Evolutionary conservation across 2,113 vertebrate genomes (phyloP), one percentile per base, ranked within the genome.

Genomic region (Noctilio leporinus): DNA sequence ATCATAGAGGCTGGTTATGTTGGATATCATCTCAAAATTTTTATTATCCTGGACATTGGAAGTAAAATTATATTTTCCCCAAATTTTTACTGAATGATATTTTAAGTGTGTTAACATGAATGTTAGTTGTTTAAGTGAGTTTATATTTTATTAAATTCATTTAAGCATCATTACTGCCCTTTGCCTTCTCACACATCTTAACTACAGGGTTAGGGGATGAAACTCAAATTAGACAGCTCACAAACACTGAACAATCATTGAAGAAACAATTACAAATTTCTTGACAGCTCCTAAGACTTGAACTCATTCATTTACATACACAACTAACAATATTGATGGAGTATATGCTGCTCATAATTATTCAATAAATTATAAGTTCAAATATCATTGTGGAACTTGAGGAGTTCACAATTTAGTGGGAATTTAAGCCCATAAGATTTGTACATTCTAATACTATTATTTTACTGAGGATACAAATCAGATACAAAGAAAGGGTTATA

Each of bases 1-100:
- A 87, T 96, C 35, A 93, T 88, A 82, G 65, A 82, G 28, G 15
- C 77, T 94, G 76, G n/a, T 38, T 83, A 83, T n/a, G 73, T 40
- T 55, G 24, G 16, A 94, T 78, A 93, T 91, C 10, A 88, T 75
- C 7, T 28, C 15, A 12, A 45, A 59, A 7, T 16, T 49, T 86
- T 64, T 59, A 70, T 65, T 96, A 91, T 86, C 1, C 28, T 4
- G 92, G 43, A 89, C 40, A 89, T 64, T 93, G 7, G 33, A 89
- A 75, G 70, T 28, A 83, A 70, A 92, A 81, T 86, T 20, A n/a
- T 22, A 35, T 40, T 80, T 91, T 76, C 35, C 78, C 7, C 15
- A 26, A n/a, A 40, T 88, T 86, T 69, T 5, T 17, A 86, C 16
- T 72, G 40, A 83, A 65, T 59, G 59, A 65, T 83, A 80, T 70